A percentile compares a stretch with the other conserved stretches of the same genome.
Evolutionary conservation across 2,113 vertebrate species (phyloP).

Genomic region (Tauraco erythrolophus): DNA sequence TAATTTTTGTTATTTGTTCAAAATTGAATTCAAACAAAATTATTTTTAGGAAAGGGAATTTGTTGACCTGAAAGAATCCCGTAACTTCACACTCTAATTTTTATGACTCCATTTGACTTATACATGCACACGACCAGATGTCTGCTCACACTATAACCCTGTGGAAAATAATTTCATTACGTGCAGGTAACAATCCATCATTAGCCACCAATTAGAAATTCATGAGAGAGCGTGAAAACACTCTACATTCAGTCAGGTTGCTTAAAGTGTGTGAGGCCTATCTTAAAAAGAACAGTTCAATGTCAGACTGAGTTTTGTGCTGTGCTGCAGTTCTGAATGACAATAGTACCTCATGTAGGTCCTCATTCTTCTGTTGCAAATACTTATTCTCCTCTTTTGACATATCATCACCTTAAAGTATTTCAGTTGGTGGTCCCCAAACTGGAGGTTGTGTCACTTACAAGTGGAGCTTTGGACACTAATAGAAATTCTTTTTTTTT

Average conservation of each 20-base stretch:
- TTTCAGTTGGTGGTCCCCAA: neutral
- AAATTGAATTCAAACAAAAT: conserved; percentile 52
- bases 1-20: conserved; percentile 4
- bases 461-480: neutral
- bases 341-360: neutral
- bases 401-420: neutral
- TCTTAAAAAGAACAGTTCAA: neutral
- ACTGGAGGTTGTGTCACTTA: neutral
- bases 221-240: neutral
- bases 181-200: neutral
- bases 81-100: neutral
- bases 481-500: neutral
- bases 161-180: conserved; percentile 23
- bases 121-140: conserved; percentile 24
- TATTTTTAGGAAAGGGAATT: neutral
- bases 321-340: neutral
- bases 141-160: neutral
- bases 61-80: neutral
- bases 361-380: neutral
- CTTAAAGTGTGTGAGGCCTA: neutral
- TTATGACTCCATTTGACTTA: conserved; percentile 1
- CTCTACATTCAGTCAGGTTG: neutral
- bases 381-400: conserved; percentile 15
- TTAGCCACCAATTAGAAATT: conserved; percentile 57
- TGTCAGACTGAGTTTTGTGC: neutral